Evolutionary conservation across 2,888 invertebrate genomes (phyloP).

Genomic region (Drosophila recens): DNA sequence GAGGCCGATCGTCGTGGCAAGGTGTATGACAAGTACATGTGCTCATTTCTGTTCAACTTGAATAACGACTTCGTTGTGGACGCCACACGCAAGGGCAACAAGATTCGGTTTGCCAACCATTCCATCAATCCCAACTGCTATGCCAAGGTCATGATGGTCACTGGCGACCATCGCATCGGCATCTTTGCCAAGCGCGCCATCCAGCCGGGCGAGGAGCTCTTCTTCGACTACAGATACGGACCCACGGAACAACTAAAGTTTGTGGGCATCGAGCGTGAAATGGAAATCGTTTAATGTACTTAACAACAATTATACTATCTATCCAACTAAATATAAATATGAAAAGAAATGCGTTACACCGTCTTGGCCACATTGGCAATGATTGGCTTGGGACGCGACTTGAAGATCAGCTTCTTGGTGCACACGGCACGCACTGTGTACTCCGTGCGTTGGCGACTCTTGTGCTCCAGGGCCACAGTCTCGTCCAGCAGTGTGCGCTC

Average conservation of each 20-base stretch:
- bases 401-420: conserved; percentile 93
- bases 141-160: conserved; percentile 99
- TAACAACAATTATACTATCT: conserved; percentile 16
- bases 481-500: conserved; percentile 84
- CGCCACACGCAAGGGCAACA: conserved; percentile 99
- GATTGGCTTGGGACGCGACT: conserved; percentile 96
- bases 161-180: conserved; percentile 96
- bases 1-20: conserved; percentile 99
- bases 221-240: conserved; percentile 99
- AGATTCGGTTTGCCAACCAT: conserved; percentile 99
- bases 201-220: conserved; percentile 98
- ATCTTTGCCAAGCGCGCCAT: conserved; percentile 99
- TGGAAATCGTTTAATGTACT: conserved; percentile 91
- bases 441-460: conserved; percentile 86
- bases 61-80: conserved; percentile 99
- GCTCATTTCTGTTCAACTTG: conserved; percentile 99
- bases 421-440: conserved; percentile 92
- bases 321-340: conserved; percentile 28
- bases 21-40: conserved; percentile 99
- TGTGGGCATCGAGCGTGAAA: conserved; percentile 98
- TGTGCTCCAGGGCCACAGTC: conserved; percentile 85
- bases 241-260: conserved; percentile 99
- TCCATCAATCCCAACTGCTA: conserved; percentile 99
- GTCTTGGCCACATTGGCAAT: conserved; percentile 88
- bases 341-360: conserved; percentile 78